Evolutionary conservation across 2,113 vertebrate species (phyloP).

Genomic region (Siphamia tubifer): DNA sequence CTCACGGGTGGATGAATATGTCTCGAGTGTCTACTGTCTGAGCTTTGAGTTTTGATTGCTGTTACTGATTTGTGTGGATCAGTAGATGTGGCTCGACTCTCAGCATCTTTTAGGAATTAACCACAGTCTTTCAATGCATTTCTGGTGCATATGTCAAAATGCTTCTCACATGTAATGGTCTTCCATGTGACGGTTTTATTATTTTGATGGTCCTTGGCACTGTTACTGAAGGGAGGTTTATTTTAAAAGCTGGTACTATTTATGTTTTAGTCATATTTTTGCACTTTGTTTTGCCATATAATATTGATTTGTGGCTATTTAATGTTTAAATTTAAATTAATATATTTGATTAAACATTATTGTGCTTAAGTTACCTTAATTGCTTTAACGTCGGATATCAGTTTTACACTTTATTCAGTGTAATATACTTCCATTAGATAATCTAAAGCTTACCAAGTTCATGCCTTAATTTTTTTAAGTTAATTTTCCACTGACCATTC

Average conservation of each 20-base stretch:
- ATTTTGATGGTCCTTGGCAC: background rate
- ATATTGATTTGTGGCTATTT: background rate
- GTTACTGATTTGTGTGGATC: constrained; percentile 11
- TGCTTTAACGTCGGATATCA: background rate
- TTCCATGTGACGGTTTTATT: constrained; percentile 30
- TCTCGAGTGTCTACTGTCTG: background rate
- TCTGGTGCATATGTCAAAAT: background rate
- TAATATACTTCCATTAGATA: background rate
- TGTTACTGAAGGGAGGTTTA: background rate
- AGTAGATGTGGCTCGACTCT: background rate
- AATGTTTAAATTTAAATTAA: background rate
- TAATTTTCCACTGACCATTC: constrained; percentile 16
- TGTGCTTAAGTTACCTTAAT: background rate
- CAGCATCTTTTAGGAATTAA: background rate
- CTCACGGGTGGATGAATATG: background rate
- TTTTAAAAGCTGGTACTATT: constrained; percentile 4
- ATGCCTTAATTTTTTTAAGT: constrained; percentile 42
- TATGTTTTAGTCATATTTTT: constrained; percentile 14
- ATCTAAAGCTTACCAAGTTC: constrained; percentile 13
- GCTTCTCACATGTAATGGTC: constrained; percentile 29
- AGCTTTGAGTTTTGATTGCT: constrained; percentile 4
- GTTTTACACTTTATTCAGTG: background rate
- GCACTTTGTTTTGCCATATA: constrained; percentile 15
- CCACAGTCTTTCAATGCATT: constrained; percentile 8
- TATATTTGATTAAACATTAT: constrained; percentile 29